Percentiles rank a stretch among this genome's conserved stretches.
Conservation (phyloP, 2,113 vertebrate species). For the Tyto alba region DNA sequence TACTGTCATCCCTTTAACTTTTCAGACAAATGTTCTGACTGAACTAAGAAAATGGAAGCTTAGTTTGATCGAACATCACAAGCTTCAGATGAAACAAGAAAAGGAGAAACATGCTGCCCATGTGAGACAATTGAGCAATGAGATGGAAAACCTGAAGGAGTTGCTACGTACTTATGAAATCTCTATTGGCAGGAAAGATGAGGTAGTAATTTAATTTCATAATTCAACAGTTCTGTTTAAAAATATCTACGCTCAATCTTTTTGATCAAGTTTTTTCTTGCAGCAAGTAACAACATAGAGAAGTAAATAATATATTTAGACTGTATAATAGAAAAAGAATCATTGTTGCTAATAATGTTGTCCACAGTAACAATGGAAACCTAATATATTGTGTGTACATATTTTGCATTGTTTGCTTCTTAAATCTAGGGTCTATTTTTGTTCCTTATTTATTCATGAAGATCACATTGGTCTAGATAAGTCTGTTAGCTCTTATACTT, state of each 20-base stretch:
- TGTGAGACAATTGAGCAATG: conserved; percentile 72
- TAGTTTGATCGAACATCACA: conserved; percentile 84
- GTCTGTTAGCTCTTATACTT: not conserved
- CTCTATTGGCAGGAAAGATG: conserved; percentile 88
- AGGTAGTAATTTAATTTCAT: conserved; percentile 72
- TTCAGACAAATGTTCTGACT: conserved; percentile 85
- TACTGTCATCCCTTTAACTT: not conserved
- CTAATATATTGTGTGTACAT: not conserved
- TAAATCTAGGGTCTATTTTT: not conserved
- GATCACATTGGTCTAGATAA: not conserved
- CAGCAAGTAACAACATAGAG: not conserved
- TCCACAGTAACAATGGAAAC: not conserved
- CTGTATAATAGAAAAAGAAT: not conserved
- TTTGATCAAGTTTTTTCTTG: not conserved
- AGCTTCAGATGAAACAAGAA: conserved; percentile 83
- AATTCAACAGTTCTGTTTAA: not conserved
- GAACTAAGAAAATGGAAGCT: conserved; percentile 91
- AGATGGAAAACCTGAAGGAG: conserved; percentile 80
- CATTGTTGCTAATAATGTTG: not conserved
- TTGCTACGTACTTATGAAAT: conserved; percentile 84
- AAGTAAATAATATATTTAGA: not conserved
- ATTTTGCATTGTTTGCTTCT: not conserved
- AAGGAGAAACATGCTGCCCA: conserved; percentile 76
- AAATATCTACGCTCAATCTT: not conserved
- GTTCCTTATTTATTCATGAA: not conserved